Conservation (phyloP, 2,113 vertebrate species). For the Otus sunia region DNA sequence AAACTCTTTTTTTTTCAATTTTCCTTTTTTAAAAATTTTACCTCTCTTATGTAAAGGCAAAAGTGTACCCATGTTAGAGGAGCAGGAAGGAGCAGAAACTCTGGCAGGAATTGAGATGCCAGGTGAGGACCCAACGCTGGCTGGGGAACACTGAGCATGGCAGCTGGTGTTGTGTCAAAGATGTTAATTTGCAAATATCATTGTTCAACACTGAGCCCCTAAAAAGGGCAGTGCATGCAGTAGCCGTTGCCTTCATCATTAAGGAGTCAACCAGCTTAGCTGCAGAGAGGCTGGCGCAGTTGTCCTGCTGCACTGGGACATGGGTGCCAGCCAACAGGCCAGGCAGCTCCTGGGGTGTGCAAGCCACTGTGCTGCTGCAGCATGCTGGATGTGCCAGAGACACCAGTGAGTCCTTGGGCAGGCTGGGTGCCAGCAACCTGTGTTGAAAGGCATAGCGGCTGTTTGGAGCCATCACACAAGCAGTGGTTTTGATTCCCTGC, state of each 20-base stretch:
- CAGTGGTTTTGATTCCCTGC: not conserved
- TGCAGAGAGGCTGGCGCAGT: not conserved
- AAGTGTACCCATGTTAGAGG: not conserved
- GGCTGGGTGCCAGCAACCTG: not conserved
- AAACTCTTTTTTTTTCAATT: not conserved
- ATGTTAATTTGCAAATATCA: not conserved
- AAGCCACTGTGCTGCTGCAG: fast-evolving
- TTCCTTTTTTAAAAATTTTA: not conserved
- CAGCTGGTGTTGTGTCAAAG: not conserved
- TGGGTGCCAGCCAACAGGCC: fast-evolving
- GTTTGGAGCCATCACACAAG: not conserved
- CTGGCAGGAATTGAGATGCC: not conserved
- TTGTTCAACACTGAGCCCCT: not conserved
- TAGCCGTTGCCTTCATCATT: too few relatives aligned
- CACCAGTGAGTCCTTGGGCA: fast-evolving
- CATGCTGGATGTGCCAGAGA: fast-evolving
- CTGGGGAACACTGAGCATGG: not conserved
- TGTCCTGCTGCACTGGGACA: not conserved
- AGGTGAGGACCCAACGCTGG: fast-evolving
- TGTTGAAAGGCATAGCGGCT: fast-evolving
- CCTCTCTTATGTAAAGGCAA: not conserved
- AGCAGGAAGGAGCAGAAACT: not conserved
- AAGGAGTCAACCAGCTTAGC: not conserved
- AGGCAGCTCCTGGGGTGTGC: fast-evolving
- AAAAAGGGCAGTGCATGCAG: not conserved